Base-by-base conservation (phyloP, 1,140 invertebrate species). In the Araneus ventricosus region DNA sequence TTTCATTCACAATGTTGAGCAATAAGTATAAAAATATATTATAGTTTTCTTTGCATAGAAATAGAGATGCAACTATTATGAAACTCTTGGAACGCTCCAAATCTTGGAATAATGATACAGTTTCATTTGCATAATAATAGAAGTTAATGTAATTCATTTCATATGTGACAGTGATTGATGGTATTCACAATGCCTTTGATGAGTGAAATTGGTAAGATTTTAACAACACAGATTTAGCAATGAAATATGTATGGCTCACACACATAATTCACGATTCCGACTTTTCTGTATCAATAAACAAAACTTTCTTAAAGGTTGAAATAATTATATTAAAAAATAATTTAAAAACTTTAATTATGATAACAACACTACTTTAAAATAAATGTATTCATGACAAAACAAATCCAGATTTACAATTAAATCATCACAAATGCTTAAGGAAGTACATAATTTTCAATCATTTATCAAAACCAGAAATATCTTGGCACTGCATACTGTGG, bases 21-120 rank as follows among this genome's bases (percentile, higher is more conserved):
- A 88, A 93, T 20, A 20, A 79, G 91, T 93, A 93, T 30, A 93
- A 93, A 93, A 93, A 93, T 93, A 93, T 93, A 93, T 87, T 59
- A 30, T 34, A 14, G 27, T 5, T 14, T 34, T 67, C 22, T 86
- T 92, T 91, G 57, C 34, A 45, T 84, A 61, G 30, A 89, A 89
- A n/a, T 57, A 63, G 22, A 70, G 67, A 30, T 59, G 39, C n/a
- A 27, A 39, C 45, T 37, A 75, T 52, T 45, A 92, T 45, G 37
- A 41, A 86, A 92, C 24, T 57, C 41, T 70, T 86, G 90, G 90
- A 85, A 91, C 34, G 90, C 22, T 85, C 39, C 70, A 92, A 86
- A 86, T 79, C n/a, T 20, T 57, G 84, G 52, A 86, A 52, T 57
- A 57, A 22, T 24, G 45, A 86, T 4, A 30, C 8, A 30, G 37